A percentile compares a stretch with the other conserved stretches of the same genome.
phyloP scores from a whole-genome alignment of 2,797 vertebrate species.

The Aulostomus chinensis region DNA sequence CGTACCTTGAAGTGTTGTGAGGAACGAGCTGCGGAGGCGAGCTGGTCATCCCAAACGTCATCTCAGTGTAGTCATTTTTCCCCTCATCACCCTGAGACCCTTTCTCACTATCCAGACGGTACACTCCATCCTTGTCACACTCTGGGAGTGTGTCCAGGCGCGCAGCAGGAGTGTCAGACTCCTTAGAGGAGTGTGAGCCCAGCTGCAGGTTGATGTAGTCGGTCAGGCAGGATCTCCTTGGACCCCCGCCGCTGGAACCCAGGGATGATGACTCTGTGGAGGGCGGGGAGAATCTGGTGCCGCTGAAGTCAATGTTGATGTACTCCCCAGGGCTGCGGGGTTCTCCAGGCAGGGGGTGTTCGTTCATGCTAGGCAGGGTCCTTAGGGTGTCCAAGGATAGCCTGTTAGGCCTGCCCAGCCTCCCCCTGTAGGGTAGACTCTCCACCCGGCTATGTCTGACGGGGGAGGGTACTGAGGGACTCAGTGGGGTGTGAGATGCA shows the following conservation, averaged over 20 bases:
- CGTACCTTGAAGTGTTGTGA: constrained; percentile 59
- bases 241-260: constrained; percentile 53
- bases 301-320: constrained; percentile 88
- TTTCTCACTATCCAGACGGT: constrained; percentile 38
- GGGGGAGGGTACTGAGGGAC: constrained; percentile 76
- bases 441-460: constrained; percentile 65
- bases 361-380: constrained; percentile 89
- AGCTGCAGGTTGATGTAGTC: constrained; percentile 73
- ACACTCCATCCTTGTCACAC: constrained; percentile 44
- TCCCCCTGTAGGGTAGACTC: constrained; percentile 67
- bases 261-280: constrained; percentile 79
- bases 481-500: constrained; percentile 51
- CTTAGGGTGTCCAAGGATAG: constrained; percentile 86
- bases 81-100: constrained; percentile 36
- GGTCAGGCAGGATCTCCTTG: constrained; percentile 45
- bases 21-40: constrained; percentile 65
- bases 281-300: constrained; percentile 71
- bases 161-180: constrained; percentile 24
- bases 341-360: constrained; percentile 85
- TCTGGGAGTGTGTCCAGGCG: constrained; percentile 53
- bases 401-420: constrained; percentile 83
- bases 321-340: constrained; percentile 90
- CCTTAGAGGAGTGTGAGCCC: constrained; percentile 46
- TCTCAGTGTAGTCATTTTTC: constrained; percentile 87
- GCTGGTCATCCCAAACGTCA: constrained; percentile 81